Evolutionary conservation across 1,140 invertebrate genomes (phyloP).

Genomic region (Drosophila lacteicornis): DNA sequence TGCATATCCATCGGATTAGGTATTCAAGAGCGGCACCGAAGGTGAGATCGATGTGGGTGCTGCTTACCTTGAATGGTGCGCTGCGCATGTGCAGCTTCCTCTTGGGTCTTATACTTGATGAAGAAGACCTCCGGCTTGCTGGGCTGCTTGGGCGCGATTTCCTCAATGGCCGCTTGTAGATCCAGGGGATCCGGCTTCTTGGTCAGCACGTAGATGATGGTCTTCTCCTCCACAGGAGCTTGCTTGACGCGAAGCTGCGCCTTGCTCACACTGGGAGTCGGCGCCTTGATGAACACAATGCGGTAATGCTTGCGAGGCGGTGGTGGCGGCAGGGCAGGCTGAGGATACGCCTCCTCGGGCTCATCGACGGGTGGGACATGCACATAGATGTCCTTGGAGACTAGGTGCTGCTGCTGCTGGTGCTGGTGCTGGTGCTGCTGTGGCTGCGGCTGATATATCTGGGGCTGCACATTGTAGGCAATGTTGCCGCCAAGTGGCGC

Average conservation of each 20-base stretch:
- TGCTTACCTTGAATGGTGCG: constrained; percentile 83
- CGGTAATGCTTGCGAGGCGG: constrained; percentile 92
- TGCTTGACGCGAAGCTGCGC: constrained; percentile 87
- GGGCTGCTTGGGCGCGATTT: constrained; percentile 86
- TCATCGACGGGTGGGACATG: constrained; percentile 79
- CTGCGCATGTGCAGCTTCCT: constrained; percentile 85
- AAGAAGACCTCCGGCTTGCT: constrained; percentile 91
- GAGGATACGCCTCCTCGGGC: constrained; percentile 50
- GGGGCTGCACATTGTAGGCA: constrained; percentile 33
- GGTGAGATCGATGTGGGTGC: constrained; percentile 13
- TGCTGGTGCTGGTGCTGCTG: constrained; percentile 45
- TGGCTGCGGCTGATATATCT: constrained; percentile 27
- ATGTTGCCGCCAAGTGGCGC: constrained; percentile 35
- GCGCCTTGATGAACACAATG: constrained; percentile 94
- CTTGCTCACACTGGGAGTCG: constrained; percentile 88
- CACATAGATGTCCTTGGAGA: constrained; percentile 84
- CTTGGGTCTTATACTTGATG: constrained; percentile 90
- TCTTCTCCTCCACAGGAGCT: constrained; percentile 91
- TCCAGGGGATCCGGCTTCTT: constrained; percentile 90
- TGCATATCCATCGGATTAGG: constrained; percentile 38
- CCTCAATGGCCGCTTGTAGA: constrained; percentile 86
- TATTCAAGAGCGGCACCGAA: not conserved
- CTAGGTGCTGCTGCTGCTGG: constrained; percentile 24
- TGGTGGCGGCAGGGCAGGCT: constrained; percentile 41
- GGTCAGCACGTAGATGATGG: constrained; percentile 93